Base-by-base conservation (phyloP, 2,113 vertebrate species). In the Ameiurus melas region DNA sequence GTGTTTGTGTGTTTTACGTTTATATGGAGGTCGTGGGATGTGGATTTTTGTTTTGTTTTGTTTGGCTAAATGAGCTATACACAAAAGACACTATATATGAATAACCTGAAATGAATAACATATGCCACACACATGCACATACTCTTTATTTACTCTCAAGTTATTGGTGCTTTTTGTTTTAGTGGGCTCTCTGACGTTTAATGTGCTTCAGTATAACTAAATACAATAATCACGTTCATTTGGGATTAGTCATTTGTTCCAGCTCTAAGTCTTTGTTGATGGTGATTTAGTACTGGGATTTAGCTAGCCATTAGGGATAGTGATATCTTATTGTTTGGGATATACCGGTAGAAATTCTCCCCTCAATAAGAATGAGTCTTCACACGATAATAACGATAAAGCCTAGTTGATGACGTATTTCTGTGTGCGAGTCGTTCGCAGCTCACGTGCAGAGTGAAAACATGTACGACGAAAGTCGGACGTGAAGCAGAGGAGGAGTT, bases 61-160 rank as follows among this genome's bases (percentile, higher is more conserved):
- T 47, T 7, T 47, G 43, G 75, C 55, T 75, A 64, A 66, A 89
- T 36, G 80, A 83, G 77, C 51, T 13, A 47, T 47, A 58, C 43
- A 71, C 43, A 89, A 89, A 93, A 87, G 89, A 89, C 90, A 91
- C 60, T 62, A 19, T 51, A 51, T 81, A 71, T 84, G 80, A 53
- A 89, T 88, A 80, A 88, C 47, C 64, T 60, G 5, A 14, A 88
- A 62, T n/a, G 64, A 71, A 90, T 81, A 79, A 87, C n/a, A 36
- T n/a, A 17, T 10, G 16, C 81, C 30, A 51, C 51, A 30, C 36
- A 36, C 36, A 66, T 47, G 43, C 53, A 53, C n/a, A 19, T 30
- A 66, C 36, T 58, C 8, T 75, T 47, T 53, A 66, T 86, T 66
- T 86, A 22, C 7, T 16, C 17, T 81, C 3, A 33, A 53, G 16